phyloP scores from a whole-genome alignment of 2,888 invertebrate species.

The Philonicus albiceps region DNA sequence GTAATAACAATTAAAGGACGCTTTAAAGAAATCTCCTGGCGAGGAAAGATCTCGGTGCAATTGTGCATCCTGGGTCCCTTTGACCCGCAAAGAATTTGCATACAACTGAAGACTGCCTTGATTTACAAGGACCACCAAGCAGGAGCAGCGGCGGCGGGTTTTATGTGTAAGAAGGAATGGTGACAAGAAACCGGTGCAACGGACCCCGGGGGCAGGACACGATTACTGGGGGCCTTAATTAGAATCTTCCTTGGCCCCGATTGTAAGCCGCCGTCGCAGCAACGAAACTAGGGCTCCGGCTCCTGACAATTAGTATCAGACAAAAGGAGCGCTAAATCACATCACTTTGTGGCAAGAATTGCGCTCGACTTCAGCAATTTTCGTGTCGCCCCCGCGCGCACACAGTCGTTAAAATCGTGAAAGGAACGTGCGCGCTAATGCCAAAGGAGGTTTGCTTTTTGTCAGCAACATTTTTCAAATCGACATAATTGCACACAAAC shows the following conservation, averaged over 20 bases:
- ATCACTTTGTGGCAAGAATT: slow-evolving; percentile 25
- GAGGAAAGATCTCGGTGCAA: slow-evolving; percentile 8
- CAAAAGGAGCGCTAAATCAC: slow-evolving; percentile 25
- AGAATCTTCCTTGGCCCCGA: slow-evolving; percentile 6
- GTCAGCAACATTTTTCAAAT: slow-evolving; percentile 27
- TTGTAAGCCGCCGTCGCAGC: not conserved
- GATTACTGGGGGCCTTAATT: slow-evolving; percentile 16
- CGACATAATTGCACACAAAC: slow-evolving; percentile 31
- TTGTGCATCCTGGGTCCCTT: slow-evolving; percentile 3
- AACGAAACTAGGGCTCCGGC: not conserved
- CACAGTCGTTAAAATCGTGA: not conserved
- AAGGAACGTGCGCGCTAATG: not conserved
- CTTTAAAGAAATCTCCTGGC: not conserved
- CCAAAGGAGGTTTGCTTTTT: slow-evolving; percentile 21
- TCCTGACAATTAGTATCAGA: slow-evolving; percentile 31
- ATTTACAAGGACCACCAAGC: no score
- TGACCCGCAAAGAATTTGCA: not conserved
- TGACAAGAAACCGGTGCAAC: not conserved
- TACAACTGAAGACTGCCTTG: slow-evolving; percentile 10
- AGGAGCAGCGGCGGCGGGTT: not conserved
- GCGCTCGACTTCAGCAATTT: not conserved
- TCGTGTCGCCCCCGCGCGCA: not conserved
- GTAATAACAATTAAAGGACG: slow-evolving; percentile 19
- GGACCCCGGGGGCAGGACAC: not conserved
- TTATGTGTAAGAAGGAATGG: not conserved